Percentiles rank a stretch among this genome's conserved stretches.
These are phyloP conservation scores for Mallotus villosus DNA, from an alignment of 2,797 vertebrate genomes.

Conservation along the genomic window DNA sequence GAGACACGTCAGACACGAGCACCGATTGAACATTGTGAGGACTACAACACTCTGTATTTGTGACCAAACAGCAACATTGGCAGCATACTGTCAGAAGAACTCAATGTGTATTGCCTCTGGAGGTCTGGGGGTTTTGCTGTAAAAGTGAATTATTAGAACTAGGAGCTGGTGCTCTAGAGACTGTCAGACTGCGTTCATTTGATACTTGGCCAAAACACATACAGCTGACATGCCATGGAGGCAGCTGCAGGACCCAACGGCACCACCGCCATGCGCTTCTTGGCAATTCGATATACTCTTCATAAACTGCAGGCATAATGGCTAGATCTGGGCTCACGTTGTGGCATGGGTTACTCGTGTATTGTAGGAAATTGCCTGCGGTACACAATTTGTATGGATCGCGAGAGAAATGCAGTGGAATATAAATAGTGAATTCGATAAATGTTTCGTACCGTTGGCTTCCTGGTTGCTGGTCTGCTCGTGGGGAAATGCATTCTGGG, in stretches of 20 bases:
- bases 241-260: background rate
- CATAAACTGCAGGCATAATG: background rate
- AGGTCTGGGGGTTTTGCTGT: slow-evolving; percentile 9
- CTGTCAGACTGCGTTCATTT: slow-evolving; percentile 5
- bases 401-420: too few species aligned
- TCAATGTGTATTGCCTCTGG: slow-evolving; percentile 9
- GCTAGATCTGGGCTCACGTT: background rate
- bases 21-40: background rate
- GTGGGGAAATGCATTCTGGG: slow-evolving; percentile 72
- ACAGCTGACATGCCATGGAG: slow-evolving; percentile 9
- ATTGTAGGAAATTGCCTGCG: background rate
- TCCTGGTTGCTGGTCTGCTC: slow-evolving; percentile 70
- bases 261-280: background rate
- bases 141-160: slow-evolving; percentile 22
- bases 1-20: background rate
- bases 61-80: background rate
- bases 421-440: background rate
- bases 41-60: too few species aligned
- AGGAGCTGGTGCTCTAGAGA: slow-evolving; percentile 4
- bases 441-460: slow-evolving; percentile 63
- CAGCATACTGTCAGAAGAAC: background rate
- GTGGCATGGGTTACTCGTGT: too few species aligned
- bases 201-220: slow-evolving; percentile 35
- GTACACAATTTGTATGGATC: slow-evolving; percentile 6
- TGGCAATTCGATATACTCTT: background rate